Evolutionary conservation across 2,888 invertebrate species (phyloP), one percentile per base, ranked within the genome.

Genomic region (Fissipunctia ypsillon): DNA sequence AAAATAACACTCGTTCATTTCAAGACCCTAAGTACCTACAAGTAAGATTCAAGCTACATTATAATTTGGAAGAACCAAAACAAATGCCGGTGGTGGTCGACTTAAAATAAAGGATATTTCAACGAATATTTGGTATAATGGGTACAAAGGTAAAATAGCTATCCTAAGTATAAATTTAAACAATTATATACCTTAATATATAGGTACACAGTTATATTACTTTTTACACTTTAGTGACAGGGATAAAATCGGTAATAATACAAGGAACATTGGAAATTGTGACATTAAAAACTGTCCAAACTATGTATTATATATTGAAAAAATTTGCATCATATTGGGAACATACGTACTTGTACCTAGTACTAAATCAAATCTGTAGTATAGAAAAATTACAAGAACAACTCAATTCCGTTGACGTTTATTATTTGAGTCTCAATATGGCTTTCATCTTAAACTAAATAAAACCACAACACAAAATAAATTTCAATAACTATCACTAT

Each of bases 41-140:
- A 28, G 10, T 59, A 57, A 54, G 22, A 61, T 64, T 65, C 48
- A 60, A 72, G 22, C 22, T 10, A 28, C 22, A 28, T 84, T 56
- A 72, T 83, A 76, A 83, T 79, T 87, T 69, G 63, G 10, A 76
- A 79, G 87, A 86, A 89, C 86, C 80, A 83, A 86, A 84, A 81
- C 87, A 90, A 82, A 89, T 86, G 80, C 84, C 84, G 69, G 73
- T 80, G 69, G 73, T 80, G 78, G 80, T 83, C 56, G 64, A 84
- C 79, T 84, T 85, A 85, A 83, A 84, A 83, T 86, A 87, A 78
- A 87, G 77, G 83, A 84, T 87, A 76, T 75, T 80, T 88, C 84
- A 89, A 89, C 86, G 76, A 87, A 86, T 89, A 88, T 90, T 90
- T 90, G 90, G 90, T 90, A 86, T 88, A 80, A 78, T 83, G 78